Percentiles rank a stretch among this genome's conserved stretches.
Evolutionary conservation across 2,888 invertebrate species (phyloP).

Genomic region (Dysmachus trigonus): DNA sequence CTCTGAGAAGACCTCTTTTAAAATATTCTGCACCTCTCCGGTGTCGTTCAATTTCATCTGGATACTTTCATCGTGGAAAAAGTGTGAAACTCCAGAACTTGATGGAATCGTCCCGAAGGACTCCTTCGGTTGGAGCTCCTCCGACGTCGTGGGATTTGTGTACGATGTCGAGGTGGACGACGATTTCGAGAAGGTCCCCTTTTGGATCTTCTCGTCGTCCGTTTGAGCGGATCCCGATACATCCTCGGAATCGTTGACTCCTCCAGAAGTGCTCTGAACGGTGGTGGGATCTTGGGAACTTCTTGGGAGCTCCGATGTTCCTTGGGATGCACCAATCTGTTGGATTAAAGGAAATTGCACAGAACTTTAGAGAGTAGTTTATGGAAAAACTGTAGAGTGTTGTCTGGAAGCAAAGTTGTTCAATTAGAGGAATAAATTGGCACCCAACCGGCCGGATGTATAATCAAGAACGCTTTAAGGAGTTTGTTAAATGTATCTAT

Average conservation of each 20-base stretch:
- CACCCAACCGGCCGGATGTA: not conserved
- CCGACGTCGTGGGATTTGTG: not conserved
- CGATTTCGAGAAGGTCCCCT: not conserved
- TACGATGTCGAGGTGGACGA: not conserved
- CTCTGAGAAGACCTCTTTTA: not conserved
- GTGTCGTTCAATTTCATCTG: not conserved
- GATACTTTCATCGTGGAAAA: not conserved
- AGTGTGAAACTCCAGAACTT: not conserved
- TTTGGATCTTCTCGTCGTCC: conserved; percentile 24
- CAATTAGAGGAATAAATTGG: not conserved
- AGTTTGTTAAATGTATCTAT: too few relatives aligned
- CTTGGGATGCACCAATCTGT: not conserved
- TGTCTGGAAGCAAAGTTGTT: not conserved
- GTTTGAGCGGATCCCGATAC: not conserved
- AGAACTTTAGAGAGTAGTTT: not conserved
- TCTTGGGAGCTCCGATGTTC: not conserved
- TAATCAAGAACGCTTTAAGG: not conserved
- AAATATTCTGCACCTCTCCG: not conserved
- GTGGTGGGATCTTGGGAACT: not conserved
- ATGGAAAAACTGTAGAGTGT: not conserved
- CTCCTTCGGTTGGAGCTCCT: not conserved
- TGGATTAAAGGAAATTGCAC: not conserved
- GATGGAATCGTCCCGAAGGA: not conserved
- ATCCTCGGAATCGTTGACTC: not conserved
- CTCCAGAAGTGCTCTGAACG: not conserved